phyloP scores from a whole-genome alignment of 2,797 vertebrate genomes.

The Luscinia luscinia region DNA sequence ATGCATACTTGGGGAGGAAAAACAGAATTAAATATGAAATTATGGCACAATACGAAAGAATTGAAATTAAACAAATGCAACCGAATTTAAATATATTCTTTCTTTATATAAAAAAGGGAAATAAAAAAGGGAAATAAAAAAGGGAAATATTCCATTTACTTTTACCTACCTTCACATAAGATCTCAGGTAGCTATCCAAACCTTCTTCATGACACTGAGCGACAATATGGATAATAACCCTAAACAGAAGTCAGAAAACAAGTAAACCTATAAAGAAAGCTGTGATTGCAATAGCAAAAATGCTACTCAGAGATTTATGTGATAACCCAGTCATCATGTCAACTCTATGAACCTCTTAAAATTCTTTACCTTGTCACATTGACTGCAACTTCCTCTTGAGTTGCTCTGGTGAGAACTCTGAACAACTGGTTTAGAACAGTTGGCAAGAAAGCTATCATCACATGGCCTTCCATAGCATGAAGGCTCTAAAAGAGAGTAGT shows the following conservation, averaged over 20 bases:
- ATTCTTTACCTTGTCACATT: constrained; percentile 90
- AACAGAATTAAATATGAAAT: background rate
- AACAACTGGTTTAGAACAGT: constrained; percentile 96
- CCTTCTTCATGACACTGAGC: constrained; percentile 97
- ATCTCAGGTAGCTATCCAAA: constrained; percentile 93
- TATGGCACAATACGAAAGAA: background rate
- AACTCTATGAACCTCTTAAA: background rate
- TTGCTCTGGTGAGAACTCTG: constrained; percentile 89
- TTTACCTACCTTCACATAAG: constrained; percentile 91
- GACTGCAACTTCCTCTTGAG: constrained; percentile 93
- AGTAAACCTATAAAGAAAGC: constrained; percentile 30
- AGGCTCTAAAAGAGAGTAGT: constrained; percentile 83
- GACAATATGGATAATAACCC: constrained; percentile 97
- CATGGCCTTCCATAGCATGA: constrained; percentile 94
- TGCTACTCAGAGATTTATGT: background rate
- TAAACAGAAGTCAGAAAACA: constrained; percentile 71
- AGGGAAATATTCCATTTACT: background rate
- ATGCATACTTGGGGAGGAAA: constrained; percentile 85
- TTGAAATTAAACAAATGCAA: background rate
- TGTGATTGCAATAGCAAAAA: constrained; percentile 17
- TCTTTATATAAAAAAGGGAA: background rate
- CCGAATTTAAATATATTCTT: background rate
- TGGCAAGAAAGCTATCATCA: constrained; percentile 97
- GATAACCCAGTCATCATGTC: background rate
- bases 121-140: background rate